These are phyloP conservation scores for Sporophila hypoxantha DNA, from an alignment of 2,113 vertebrate species.

Conservation along the genomic window DNA sequence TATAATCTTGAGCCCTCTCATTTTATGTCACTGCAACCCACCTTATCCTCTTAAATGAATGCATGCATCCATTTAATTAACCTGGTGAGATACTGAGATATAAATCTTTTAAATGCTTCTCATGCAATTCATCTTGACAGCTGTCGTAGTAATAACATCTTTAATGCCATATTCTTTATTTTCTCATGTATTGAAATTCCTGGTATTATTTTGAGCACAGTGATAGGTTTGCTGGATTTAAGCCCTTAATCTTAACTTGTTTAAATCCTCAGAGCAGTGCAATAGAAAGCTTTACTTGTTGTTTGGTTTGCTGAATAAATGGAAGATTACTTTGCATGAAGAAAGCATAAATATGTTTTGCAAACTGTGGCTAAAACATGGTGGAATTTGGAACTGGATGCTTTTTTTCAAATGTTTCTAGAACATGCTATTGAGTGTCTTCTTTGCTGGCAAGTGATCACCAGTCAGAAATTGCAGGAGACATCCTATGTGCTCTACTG, in stretches of 20 bases:
- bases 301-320: conserved; percentile 18
- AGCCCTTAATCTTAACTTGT: conserved; percentile 47
- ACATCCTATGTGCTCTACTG: background rate
- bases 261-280: conserved; percentile 25
- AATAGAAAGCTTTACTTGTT: background rate
- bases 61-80: conserved; percentile 55
- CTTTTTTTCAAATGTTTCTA: conserved; percentile 8
- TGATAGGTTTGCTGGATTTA: conserved; percentile 47
- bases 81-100: conserved; percentile 37
- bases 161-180: conserved; percentile 51
- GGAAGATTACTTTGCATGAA: conserved; percentile 25
- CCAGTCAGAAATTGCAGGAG: background rate
- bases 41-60: conserved; percentile 43
- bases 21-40: conserved; percentile 37
- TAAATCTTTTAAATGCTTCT: conserved; percentile 53
- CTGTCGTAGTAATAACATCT: conserved; percentile 34
- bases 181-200: conserved; percentile 59
- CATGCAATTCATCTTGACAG: conserved; percentile 50
- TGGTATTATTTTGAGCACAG: conserved; percentile 37
- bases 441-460: background rate
- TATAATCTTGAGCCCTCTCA: conserved; percentile 19
- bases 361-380: background rate
- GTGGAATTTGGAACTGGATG: background rate
- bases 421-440: background rate
- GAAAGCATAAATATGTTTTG: background rate